Evolutionary conservation across 2,113 vertebrate species (phyloP), one percentile per base, ranked within the genome.

Genomic region (Phainopepla nitens): DNA sequence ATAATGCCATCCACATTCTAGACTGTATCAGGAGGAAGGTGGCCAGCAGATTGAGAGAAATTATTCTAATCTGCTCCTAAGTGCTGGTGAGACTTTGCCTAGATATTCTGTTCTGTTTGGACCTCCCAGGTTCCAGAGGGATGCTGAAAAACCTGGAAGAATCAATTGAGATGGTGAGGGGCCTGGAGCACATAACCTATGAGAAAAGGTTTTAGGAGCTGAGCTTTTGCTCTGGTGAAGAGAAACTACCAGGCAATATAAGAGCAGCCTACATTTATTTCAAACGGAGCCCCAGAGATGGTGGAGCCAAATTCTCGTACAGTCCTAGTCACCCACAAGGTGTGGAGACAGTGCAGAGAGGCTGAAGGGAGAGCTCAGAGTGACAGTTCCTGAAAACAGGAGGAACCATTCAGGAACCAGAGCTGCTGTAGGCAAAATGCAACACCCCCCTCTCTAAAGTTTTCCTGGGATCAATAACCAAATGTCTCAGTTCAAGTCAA

Each of bases 401-500:
- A 5, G 2, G 54, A 86, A 21, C 10, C 16, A 50, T 35, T 69
- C n/a, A n/a, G 66, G 23, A 73, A 47, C 10, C 44, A 90, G 39
- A 78, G 64, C 50, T 2, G 5, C 50, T 86, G 54, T 68, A 73
- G 80, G 56, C 75, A 81, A 68, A 83, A 65, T 7, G 27, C 0
- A 2, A 50, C 16, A 19, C 51, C 27, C 47, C 49, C 84, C 39
- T 60, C 82, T 64, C 39, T 21, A 33, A 96, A 91, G 84, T 93
- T 87, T 89, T 75, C 31, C 57, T 65, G 53, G 69, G 84, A 87
- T 97, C 93, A 76, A 89, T 93, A 93, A 65, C n/a, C 53, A 89
- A 56, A 87, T 68, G 89, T 95, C 87, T 91, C 41, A 76, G 89
- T 84, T 93, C 94, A 94, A 89, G 84, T 60, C 94, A 94, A 69